A percentile compares a stretch with the other conserved stretches of the same genome.
Conservation (phyloP, 2,797 vertebrate genomes). For the Picus viridis region DNA sequence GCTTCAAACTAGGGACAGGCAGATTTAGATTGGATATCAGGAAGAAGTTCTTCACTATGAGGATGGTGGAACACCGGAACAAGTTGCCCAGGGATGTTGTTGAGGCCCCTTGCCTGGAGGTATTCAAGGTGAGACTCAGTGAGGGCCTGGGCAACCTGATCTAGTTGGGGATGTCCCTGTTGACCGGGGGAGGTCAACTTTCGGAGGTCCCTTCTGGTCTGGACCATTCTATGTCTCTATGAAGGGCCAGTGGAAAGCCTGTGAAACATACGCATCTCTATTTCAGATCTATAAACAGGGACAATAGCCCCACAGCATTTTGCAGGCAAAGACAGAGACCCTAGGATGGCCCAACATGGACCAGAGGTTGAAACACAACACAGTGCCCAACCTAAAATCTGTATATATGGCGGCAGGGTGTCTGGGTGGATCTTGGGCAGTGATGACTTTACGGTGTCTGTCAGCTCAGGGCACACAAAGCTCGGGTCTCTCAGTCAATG, state of each 20-base stretch:
- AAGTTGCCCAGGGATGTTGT: too few relatives aligned
- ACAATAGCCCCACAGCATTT: background rate
- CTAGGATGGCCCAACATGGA: background rate
- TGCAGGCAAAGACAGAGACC: background rate
- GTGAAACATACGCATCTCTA: background rate
- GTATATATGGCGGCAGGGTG: background rate
- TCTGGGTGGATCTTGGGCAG: rapidly evolving
- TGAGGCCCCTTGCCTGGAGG: too few relatives aligned
- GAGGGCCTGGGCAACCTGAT: too few relatives aligned
- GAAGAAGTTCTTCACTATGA: too few relatives aligned
- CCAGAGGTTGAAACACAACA: background rate
- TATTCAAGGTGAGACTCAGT: too few relatives aligned
- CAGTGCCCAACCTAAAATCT: background rate
- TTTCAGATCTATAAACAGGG: background rate
- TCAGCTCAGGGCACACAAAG: background rate
- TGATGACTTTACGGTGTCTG: background rate
- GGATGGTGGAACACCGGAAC: too few relatives aligned
- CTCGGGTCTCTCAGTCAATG: background rate
- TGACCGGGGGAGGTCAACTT: too few relatives aligned
- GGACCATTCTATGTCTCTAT: too few relatives aligned
- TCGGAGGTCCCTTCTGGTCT: too few relatives aligned
- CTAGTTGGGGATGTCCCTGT: too few relatives aligned
- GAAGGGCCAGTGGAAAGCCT: background rate
- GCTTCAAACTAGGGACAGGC: too few relatives aligned
- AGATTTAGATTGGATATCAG: too few relatives aligned